These are phyloP conservation scores for Coreoperca whiteheadi DNA, from an alignment of 2,113 vertebrate genomes.

Conservation along the genomic window DNA sequence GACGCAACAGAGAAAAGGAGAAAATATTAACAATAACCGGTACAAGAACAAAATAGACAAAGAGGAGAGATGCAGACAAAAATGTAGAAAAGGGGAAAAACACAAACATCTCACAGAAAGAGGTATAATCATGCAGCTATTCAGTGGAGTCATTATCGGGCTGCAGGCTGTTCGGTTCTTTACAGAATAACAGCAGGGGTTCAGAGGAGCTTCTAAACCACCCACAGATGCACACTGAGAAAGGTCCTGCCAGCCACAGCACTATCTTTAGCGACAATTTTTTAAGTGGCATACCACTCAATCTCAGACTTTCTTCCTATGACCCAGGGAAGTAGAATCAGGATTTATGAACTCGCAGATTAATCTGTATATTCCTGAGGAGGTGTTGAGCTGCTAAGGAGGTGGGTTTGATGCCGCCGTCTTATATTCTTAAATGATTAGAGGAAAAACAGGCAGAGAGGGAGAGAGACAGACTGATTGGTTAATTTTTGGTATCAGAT, in stretches of 20 bases:
- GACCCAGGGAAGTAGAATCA: conserved; percentile 55
- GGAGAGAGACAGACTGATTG: conserved; percentile 11
- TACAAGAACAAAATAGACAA: conserved; percentile 48
- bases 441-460: conserved; percentile 21
- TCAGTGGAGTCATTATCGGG: conserved; percentile 79
- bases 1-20: conserved; percentile 43
- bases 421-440: conserved; percentile 44
- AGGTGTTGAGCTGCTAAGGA: conserved; percentile 58
- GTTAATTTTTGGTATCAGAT: conserved; percentile 65
- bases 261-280: conserved; percentile 74
- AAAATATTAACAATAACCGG: conserved; percentile 37
- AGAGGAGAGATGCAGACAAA: conserved; percentile 59
- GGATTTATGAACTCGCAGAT: conserved; percentile 64
- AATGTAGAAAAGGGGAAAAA: conserved; percentile 60
- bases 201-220: conserved; percentile 74
- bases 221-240: conserved; percentile 70
- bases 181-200: conserved; percentile 79
- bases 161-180: conserved; percentile 79
- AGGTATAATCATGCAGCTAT: conserved; percentile 82
- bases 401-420: conserved; percentile 40
- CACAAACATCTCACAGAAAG: conserved; percentile 76
- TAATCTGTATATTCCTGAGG: conserved; percentile 52
- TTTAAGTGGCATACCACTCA: conserved; percentile 67
- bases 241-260: conserved; percentile 70
- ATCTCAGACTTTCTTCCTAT: conserved; percentile 65